A percentile compares a stretch with the other conserved stretches of the same genome.
phyloP scores from a whole-genome alignment of 2,888 invertebrate species.

The Cataglyphis cursor region DNA sequence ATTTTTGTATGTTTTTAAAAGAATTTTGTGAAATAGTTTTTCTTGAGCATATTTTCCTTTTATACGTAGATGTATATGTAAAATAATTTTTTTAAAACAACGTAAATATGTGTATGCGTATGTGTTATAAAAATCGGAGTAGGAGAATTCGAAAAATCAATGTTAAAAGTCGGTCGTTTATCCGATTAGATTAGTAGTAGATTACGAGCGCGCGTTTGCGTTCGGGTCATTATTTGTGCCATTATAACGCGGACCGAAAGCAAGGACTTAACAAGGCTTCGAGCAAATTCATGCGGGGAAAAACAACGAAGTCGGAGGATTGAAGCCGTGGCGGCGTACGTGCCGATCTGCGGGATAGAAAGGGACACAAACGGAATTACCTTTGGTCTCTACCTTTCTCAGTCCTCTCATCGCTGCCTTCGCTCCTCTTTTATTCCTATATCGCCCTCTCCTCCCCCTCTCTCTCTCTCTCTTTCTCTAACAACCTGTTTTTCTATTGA shows the following conservation, averaged over 20 bases:
- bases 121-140: background rate
- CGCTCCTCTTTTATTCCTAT: conserved; percentile 1
- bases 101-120: background rate
- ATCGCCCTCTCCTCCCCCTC: too few relatives aligned
- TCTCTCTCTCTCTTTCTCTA: background rate
- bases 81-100: background rate
- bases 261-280: conserved; percentile 74
- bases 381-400: conserved; percentile 2
- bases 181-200: conserved; percentile 20
- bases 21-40: background rate
- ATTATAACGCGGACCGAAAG: conserved; percentile 56
- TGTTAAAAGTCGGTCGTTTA: conserved; percentile 8
- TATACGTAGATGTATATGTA: background rate
- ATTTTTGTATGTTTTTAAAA: background rate
- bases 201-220: conserved; percentile 7
- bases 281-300: conserved; percentile 70
- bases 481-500: conserved; percentile 29
- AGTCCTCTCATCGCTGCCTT: conserved; percentile 8
- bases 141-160: conserved; percentile 2
- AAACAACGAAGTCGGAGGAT: conserved; percentile 55
- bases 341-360: conserved; percentile 19
- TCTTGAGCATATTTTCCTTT: background rate
- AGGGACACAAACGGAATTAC: conserved; percentile 42
- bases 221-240: conserved; percentile 31
- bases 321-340: conserved; percentile 10